Conservation (phyloP, 2,888 invertebrate species). For the Malthinus flaveolus region DNA sequence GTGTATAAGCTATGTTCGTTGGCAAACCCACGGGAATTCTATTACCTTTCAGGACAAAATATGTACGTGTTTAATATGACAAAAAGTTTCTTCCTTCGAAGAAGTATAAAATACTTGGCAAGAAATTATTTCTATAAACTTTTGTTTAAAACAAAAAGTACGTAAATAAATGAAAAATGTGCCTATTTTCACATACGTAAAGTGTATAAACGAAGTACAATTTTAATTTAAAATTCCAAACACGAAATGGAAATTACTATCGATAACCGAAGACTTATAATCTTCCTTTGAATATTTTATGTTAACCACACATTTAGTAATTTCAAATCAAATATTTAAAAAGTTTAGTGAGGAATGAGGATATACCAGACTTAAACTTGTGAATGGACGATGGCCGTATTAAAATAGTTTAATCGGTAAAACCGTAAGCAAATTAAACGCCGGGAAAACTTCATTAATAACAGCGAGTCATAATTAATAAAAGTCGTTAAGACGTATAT, state of each 20-base stretch:
- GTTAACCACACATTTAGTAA: no score
- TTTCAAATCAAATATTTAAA: not conserved
- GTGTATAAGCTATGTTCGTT: constrained; percentile 16
- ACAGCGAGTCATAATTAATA: constrained; percentile 20
- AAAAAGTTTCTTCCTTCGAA: not conserved
- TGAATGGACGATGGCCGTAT: not conserved
- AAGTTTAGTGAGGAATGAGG: not conserved
- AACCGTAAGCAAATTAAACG: constrained; percentile 1
- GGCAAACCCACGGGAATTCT: constrained; percentile 20
- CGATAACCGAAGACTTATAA: no score
- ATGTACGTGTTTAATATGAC: not conserved
- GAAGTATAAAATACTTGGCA: not conserved
- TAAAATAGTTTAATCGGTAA: constrained; percentile 3
- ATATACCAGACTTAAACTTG: not conserved
- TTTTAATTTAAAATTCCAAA: no score
- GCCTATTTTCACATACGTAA: no score
- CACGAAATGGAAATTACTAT: no score
- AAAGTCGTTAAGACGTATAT: constrained; percentile 2
- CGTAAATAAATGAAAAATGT: not conserved
- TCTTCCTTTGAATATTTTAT: no score
- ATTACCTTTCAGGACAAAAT: not conserved
- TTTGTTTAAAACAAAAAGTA: not conserved
- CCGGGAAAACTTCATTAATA: constrained; percentile 20
- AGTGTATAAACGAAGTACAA: no score
- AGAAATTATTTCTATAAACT: not conserved